Base-by-base conservation (phyloP, 2,113 vertebrate genomes). In the Poeciliopsis turrubarensis region DNA sequence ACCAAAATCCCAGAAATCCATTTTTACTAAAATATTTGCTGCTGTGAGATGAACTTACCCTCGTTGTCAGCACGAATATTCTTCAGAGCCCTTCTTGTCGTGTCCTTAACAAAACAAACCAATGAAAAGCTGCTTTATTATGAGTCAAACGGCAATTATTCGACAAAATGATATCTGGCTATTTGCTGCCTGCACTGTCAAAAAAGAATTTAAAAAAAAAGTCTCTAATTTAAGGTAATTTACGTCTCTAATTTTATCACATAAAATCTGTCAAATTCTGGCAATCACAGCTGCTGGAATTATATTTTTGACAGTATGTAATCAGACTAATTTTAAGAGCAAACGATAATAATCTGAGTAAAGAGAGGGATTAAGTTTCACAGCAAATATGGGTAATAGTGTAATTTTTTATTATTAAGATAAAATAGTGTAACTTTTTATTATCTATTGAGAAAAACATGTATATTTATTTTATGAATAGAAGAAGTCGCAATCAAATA, bases 51-150 rank as follows among this genome's bases (percentile, higher is more conserved):
- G 8, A 62, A 26, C 71, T 9, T 57, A 91, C 89, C 82, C 47
- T 75, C 1, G 10, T 75, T 82, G 12, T 80, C 72, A 11, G 14
- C 41, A 1, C 2, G 60, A 14, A 87, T 32, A 37, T 39, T 60
- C 14, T 74, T 37, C 0, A 87, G 7, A 2, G 51, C 37, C 1
- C 22, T 47, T 69, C 72, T 71, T 17, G 83, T 74, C 1, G 2
- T 47, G 75, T 75, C 88, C 95, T 95, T 69, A n/a, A 86, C 66
- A 89, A 63, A 78, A 84, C 70, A 6, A 57, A 39, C 22, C 2
- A 1, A 34, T 34, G 25, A n/a, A 57, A 10, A 57, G 9, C 60
- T 10, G 22, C n/a, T 47, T 14, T 17, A 5, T 44, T 30, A 68
- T 10, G 22, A 8, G 10, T n/a, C 34, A 39, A 32, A 14, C 11